Evolutionary conservation across 2,113 vertebrate genomes (phyloP).

Genomic region (Aldabrachelys gigantea): DNA sequence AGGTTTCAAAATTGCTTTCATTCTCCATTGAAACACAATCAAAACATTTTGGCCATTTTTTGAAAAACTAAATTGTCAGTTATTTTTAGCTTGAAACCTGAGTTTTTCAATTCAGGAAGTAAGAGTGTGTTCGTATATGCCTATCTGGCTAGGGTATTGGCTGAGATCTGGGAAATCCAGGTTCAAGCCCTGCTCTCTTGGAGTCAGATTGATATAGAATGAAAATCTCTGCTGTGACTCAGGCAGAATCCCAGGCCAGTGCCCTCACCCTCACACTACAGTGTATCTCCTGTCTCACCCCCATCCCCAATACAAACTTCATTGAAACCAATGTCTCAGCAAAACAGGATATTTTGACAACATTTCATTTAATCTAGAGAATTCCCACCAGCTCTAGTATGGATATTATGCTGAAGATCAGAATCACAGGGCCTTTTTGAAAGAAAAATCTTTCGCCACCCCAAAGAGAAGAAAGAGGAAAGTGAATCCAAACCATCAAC

Average conservation of each 20-base stretch:
- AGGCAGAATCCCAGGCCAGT: neutral
- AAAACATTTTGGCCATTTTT: neutral
- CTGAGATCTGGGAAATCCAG: neutral
- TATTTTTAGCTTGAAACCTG: neutral
- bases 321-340: neutral
- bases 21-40: neutral
- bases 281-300: neutral
- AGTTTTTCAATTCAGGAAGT: neutral
- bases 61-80: neutral
- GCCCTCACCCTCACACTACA: neutral
- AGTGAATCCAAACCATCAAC: neutral
- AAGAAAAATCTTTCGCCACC: neutral
- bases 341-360: neutral
- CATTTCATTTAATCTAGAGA: neutral
- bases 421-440: neutral
- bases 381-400: neutral
- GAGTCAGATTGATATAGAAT: neutral
- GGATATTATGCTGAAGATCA: neutral
- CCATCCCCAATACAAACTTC: neutral
- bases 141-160: neutral
- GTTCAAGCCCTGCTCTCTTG: neutral
- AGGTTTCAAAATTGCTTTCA: neutral
- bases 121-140: neutral
- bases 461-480: neutral
- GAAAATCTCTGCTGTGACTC: neutral